Evolutionary conservation across 2,888 invertebrate species (phyloP).

Genomic region (Aporophyla nigra): DNA sequence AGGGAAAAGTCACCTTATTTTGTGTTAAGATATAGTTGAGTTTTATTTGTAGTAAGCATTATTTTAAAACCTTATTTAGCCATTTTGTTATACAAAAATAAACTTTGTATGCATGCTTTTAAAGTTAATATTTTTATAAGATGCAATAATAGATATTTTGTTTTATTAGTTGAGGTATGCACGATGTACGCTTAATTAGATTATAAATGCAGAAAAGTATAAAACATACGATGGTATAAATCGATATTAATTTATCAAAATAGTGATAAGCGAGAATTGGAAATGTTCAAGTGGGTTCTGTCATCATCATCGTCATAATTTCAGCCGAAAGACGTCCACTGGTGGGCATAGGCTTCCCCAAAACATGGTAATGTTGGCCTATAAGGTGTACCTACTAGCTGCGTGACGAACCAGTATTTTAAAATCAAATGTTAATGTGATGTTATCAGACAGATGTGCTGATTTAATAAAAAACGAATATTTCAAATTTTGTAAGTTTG

Average conservation of each 20-base stretch:
- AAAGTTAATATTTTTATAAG: background rate
- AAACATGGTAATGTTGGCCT: no score
- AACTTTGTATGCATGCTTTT: background rate
- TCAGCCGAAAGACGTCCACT: no score
- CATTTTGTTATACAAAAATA: background rate
- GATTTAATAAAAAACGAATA: no score
- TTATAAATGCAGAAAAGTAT: slow-evolving; percentile 62
- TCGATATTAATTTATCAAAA: slow-evolving; percentile 50
- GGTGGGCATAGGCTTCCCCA: no score
- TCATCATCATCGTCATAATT: no score
- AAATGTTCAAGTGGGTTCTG: slow-evolving; percentile 31
- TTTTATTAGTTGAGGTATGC: background rate
- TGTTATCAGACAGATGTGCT: no score
- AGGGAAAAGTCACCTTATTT: background rate
- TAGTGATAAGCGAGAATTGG: slow-evolving; percentile 1
- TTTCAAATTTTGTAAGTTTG: no score
- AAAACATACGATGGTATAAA: slow-evolving; percentile 48
- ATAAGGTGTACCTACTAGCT: no score
- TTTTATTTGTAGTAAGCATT: slow-evolving; percentile 1
- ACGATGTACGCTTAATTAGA: slow-evolving; percentile 45
- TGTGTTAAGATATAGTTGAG: accelerated
- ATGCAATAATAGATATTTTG: background rate
- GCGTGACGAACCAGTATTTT: no score
- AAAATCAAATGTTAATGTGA: no score
- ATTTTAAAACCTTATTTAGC: background rate